A percentile compares a stretch with the other conserved stretches of the same genome.
These are phyloP conservation scores for Syngnathus acus DNA, from an alignment of 2,797 vertebrate genomes.

Conservation along the genomic window DNA sequence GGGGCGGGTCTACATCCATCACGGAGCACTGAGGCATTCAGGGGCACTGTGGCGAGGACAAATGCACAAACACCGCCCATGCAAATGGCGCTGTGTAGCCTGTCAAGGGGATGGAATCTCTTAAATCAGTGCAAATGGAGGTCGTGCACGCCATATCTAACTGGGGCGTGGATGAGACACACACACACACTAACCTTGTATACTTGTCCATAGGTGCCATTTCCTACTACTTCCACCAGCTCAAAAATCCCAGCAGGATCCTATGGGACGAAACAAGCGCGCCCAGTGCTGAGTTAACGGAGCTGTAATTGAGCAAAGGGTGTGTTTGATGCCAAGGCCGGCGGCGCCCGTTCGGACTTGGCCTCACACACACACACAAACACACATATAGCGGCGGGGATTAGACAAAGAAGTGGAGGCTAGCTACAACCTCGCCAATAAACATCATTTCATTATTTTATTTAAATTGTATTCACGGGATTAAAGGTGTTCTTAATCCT, in stretches of 20 bases:
- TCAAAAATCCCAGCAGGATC: constrained; percentile 97
- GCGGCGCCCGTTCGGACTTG: constrained; percentile 57
- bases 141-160: constrained; percentile 13
- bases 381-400: constrained; percentile 45
- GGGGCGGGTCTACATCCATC: constrained; percentile 21
- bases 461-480: background rate
- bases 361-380: background rate
- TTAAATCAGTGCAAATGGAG: constrained; percentile 18
- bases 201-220: constrained; percentile 98
- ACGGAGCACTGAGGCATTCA: constrained; percentile 36
- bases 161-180: constrained; percentile 45
- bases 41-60: constrained; percentile 40
- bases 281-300: background rate
- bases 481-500: no score
- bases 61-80: constrained; percentile 63
- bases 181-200: constrained; percentile 84
- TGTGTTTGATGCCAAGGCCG: constrained; percentile 45
- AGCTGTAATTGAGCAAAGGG: background rate
- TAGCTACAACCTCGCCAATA: background rate
- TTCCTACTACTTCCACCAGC: constrained; percentile 96
- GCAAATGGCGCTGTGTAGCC: constrained; percentile 44
- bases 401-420: constrained; percentile 73
- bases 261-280: constrained; percentile 51
- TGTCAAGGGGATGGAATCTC: constrained; percentile 22
- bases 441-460: background rate